Conservation (phyloP, 1,140 invertebrate genomes). For the Eriosoma lanigerum region DNA sequence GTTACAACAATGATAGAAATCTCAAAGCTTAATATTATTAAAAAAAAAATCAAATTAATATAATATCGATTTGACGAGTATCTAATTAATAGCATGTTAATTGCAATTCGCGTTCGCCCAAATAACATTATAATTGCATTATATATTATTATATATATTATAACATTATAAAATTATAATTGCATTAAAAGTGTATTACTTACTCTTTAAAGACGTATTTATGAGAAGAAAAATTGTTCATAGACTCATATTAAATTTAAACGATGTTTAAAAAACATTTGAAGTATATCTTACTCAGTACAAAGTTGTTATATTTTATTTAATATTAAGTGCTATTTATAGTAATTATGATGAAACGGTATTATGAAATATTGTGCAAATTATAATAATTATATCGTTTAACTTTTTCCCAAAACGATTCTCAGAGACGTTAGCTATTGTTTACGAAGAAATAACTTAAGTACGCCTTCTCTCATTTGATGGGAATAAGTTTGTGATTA, state of each 20-base stretch:
- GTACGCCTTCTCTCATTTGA: background rate
- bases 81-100: no score
- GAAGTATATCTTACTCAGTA: background rate
- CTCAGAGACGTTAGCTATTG: background rate
- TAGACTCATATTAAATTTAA: background rate
- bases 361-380: background rate
- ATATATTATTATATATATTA: no score
- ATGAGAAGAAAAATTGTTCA: background rate
- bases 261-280: background rate
- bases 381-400: background rate
- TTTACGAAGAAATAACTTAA: background rate
- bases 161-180: no score
- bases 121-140: background rate
- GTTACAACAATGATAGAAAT: no score
- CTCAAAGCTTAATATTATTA: no score
- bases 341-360: background rate
- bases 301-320: no score
- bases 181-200: no score
- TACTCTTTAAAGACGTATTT: background rate
- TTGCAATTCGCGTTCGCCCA: no score
- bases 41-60: no score
- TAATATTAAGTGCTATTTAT: no score
- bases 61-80: no score
- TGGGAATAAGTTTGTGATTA: background rate
- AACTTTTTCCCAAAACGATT: background rate